Evolutionary conservation across 1,140 invertebrate species (phyloP).

Genomic region (Panulirus ornatus): DNA sequence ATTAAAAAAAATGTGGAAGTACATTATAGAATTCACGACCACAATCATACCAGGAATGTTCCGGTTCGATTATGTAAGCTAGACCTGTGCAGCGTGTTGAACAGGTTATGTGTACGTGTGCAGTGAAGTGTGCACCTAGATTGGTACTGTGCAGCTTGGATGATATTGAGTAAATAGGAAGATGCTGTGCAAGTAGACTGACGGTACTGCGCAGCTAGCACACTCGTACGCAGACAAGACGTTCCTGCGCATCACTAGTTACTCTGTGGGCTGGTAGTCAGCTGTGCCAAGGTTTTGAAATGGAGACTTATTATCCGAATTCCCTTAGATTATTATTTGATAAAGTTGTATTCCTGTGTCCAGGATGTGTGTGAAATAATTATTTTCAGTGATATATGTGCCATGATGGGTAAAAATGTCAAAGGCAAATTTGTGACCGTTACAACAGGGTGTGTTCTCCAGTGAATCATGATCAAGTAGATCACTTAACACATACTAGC

Average conservation of each 20-base stretch:
- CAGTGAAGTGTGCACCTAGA: conserved; percentile 55
- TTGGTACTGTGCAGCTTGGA: conserved; percentile 54
- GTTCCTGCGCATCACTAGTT: conserved; percentile 54
- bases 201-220: conserved; percentile 43
- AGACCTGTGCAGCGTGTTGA: conserved; percentile 65
- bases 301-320: conserved; percentile 37
- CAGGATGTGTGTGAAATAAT: conserved; percentile 22
- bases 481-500: too few species aligned
- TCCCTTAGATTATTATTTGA: background rate
- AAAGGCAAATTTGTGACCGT: conserved; percentile 15
- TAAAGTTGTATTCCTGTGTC: conserved; percentile 9
- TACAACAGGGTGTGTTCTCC: background rate
- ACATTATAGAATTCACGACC: background rate
- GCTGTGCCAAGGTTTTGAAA: conserved; percentile 68
- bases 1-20: too few species aligned
- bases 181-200: conserved; percentile 37
- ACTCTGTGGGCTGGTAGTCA: conserved; percentile 40
- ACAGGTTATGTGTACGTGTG: conserved; percentile 54
- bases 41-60: background rate
- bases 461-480: background rate
- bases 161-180: conserved; percentile 25
- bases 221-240: conserved; percentile 22
- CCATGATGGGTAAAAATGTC: conserved; percentile 23
- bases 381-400: conserved; percentile 39
- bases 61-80: background rate